Evolutionary conservation across 2,888 invertebrate genomes (phyloP), one percentile per base, ranked within the genome.

Genomic region (Himalopsyche kuldschensis): DNA sequence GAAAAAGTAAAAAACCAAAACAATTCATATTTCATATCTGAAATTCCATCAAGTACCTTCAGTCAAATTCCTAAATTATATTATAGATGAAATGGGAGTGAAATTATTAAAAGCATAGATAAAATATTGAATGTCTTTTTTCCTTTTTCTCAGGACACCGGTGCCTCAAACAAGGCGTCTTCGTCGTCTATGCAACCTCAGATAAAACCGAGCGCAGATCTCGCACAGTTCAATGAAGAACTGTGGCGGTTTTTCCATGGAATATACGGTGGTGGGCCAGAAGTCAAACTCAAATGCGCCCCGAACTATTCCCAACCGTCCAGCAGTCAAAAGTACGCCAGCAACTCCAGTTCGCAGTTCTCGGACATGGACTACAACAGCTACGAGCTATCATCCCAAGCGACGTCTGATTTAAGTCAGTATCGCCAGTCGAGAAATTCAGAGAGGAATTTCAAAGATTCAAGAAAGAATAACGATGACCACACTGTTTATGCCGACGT

Each of bases 261-360:
- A 85, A 96, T 96, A 81, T 98, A 98, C 89, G 96, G 97, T 10
- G 98, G 98, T 0, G 98, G 98, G 0, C 98, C 98, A 0, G 97
- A 96, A 88, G 92, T 97, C 17, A 88, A 87, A 5, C 89, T 92
- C 31, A 89, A 89, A 69, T 88, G 90, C 0, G 84, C 82, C 3
- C 90, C 90, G 0, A 79, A 85, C 78, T 80, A 85, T 31, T 80
- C 82, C 30, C 55, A 82, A 27, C 69, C 69, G 11, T 69, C 69
- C 11, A 69, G 24, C 69, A 69, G 69, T 27, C 69, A 69, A 69
- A 69, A 27, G 69, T 27, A 78, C 78, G n/a, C 75, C 32, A 47
- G 41, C 78, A 81, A 46, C 41, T 41, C 47, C 63, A 79, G 17
- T 55, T 76, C 30, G 55, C 35, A 80, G 10, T 30, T 77, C n/a